These are phyloP conservation scores for Piliocolobus tephrosceles DNA, from an alignment of 2,113 vertebrate genomes.

Conservation along the genomic window DNA sequence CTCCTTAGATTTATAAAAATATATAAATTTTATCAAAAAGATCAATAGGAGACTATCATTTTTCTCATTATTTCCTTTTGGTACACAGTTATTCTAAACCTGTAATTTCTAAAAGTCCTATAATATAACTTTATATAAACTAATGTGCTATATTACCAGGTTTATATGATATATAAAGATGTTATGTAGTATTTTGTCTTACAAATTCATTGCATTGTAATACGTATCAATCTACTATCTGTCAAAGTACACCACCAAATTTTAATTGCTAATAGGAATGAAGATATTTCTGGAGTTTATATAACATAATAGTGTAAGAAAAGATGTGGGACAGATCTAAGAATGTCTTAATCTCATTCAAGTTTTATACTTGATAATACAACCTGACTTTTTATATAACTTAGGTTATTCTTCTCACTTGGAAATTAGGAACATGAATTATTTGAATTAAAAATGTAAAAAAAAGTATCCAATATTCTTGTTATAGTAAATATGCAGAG, in stretches of 20 bases:
- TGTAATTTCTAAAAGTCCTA: background rate
- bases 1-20: background rate
- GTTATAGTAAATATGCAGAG: background rate
- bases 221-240: background rate
- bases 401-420: background rate
- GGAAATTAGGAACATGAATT: background rate
- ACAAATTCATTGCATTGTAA: background rate
- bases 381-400: background rate
- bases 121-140: background rate
- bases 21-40: background rate
- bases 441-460: background rate
- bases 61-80: background rate
- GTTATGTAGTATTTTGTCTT: background rate
- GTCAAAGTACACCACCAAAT: background rate
- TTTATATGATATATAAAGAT: background rate
- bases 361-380: background rate
- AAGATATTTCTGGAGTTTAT: background rate
- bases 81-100: background rate
- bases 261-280: background rate
- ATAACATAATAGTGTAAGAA: background rate
- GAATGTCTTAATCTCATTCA: background rate
- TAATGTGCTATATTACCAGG: background rate
- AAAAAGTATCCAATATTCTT: background rate
- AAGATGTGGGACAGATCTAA: background rate
- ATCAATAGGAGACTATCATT: background rate